Evolutionary conservation across 2,888 invertebrate species (phyloP).

Genomic region (Theodoxus fluviatilis): DNA sequence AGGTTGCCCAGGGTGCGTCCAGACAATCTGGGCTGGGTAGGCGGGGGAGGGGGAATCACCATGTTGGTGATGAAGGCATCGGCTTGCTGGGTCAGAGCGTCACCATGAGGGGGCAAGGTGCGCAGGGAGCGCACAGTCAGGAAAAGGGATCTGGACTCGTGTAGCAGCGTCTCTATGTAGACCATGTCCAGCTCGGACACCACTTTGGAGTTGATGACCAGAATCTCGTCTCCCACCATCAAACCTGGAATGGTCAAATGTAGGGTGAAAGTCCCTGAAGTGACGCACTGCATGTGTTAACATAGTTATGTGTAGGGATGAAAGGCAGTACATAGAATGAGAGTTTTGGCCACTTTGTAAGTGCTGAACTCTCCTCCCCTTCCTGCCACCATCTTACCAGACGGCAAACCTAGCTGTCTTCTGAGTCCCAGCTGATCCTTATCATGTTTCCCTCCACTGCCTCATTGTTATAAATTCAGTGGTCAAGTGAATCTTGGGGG

Average conservation of each 20-base stretch:
- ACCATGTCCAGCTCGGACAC: conserved; percentile 99
- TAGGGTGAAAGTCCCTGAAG: neutral
- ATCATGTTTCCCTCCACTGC: too few species aligned
- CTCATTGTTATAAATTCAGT: too few species aligned
- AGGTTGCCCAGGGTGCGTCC: conserved; percentile 88
- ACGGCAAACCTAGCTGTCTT: too few species aligned
- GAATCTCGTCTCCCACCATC: conserved; percentile 96
- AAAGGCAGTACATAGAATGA: neutral
- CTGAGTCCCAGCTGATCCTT: too few species aligned
- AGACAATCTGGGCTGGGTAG: conserved; percentile 73
- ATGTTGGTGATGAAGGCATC: conserved; percentile 94
- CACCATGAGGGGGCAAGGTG: conserved; percentile 71
- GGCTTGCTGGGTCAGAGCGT: conserved; percentile 75
- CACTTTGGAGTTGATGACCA: conserved; percentile 97
- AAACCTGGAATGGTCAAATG: conserved; percentile 74
- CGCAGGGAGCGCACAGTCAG: conserved; percentile 95
- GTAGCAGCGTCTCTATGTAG: conserved; percentile 95
- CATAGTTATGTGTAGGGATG: neutral
- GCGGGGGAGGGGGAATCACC: conserved; percentile 96
- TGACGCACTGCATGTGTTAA: neutral
- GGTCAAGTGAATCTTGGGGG: too few species aligned
- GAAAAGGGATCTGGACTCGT: conserved; percentile 90
- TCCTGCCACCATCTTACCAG: conserved; percentile 33
- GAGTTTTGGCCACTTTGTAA: neutral
- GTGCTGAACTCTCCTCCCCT: conserved; percentile 24